Evolutionary conservation across 2,797 vertebrate genomes (phyloP), one percentile per base, ranked within the genome.

Genomic region (Clamator glandarius): DNA sequence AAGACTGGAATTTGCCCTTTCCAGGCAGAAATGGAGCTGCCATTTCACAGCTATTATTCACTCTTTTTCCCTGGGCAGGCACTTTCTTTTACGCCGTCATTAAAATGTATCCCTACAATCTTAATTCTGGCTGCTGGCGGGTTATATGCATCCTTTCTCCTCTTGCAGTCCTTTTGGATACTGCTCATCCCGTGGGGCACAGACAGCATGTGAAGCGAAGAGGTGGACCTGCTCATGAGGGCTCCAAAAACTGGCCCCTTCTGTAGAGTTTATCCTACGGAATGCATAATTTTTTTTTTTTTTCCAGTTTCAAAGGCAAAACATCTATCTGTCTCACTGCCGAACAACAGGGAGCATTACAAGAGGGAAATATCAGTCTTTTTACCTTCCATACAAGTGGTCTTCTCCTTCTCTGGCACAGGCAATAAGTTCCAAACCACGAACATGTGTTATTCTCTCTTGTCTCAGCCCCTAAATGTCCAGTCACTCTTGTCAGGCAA

Each of bases 181-280:
- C 31, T 1, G 1, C 57, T 70, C 58, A 35, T 31, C 25, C 18
- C 25, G 33, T 0, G 11, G 8, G 11, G 50, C 24, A 10, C 3
- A 3, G 4, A 14, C 14, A 23, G 28, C n/a, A 39, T 39, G 39
- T 31, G 7, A 19, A 36, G 39, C 31, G 7, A 19, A 36, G 44
- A 28, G 19, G 11, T 12, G 10, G 8, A 9, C n/a, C n/a, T 46
- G 5, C 28, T 66, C 19, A 7, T 7, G 5, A 48, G 26, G 16
- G 16, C 42, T 63, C 29, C 18, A n/a, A 26, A 54, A 74, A 4
- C 23, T 2, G 18, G 5, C 16, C 8, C 2, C 12, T 31, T 41
- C 46, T 74, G 52, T 42, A 24, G 52, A n/a, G 33, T 59, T 80
- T 33, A 42, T 42, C 41, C 55, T 16, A 42, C 57, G 28, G 42